Percentiles rank a stretch among this genome's conserved stretches.
Evolutionary conservation across 1,140 invertebrate genomes (phyloP).

Genomic region (Lordiphosa collinella): DNA sequence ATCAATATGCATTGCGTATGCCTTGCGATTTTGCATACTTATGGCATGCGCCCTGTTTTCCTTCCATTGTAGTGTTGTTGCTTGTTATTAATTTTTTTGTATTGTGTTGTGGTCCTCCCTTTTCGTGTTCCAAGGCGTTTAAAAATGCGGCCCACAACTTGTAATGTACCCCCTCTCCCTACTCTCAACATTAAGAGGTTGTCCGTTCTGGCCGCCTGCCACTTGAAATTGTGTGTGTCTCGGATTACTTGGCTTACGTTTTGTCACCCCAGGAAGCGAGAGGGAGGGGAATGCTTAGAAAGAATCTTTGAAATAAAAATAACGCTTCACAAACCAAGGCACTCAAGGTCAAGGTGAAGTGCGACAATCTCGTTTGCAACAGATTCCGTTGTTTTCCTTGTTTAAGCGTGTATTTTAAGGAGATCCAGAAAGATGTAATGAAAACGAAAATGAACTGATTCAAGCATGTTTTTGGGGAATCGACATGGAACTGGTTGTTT

Average conservation of each 20-base stretch:
- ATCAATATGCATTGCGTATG: conserved; percentile 61
- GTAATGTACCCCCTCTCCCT: background rate
- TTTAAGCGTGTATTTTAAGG: background rate
- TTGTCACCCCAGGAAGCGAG: conserved; percentile 3
- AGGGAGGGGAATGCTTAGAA: background rate
- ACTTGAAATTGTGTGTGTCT: conserved; percentile 40
- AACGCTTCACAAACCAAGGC: conserved; percentile 49
- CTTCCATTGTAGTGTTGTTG: background rate
- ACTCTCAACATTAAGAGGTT: conserved; percentile 4
- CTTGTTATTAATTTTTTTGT: conserved; percentile 7
- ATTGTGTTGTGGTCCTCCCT: conserved; percentile 10
- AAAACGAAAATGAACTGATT: background rate
- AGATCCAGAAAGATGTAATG: background rate
- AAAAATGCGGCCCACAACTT: conserved; percentile 1
- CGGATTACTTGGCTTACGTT: conserved; percentile 39
- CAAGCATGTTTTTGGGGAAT: background rate
- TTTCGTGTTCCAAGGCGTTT: conserved; percentile 6
- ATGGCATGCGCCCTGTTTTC: conserved; percentile 18
- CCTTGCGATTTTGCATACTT: conserved; percentile 52
- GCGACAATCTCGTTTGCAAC: conserved; percentile 11
- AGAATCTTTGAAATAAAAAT: conserved; percentile 39
- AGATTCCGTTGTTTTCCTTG: background rate
- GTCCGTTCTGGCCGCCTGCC: conserved; percentile 22
- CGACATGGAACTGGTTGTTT: conserved; percentile 1
- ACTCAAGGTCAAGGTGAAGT: conserved; percentile 57